phyloP scores from a whole-genome alignment of 2,888 invertebrate species.

The Formica aserva region DNA sequence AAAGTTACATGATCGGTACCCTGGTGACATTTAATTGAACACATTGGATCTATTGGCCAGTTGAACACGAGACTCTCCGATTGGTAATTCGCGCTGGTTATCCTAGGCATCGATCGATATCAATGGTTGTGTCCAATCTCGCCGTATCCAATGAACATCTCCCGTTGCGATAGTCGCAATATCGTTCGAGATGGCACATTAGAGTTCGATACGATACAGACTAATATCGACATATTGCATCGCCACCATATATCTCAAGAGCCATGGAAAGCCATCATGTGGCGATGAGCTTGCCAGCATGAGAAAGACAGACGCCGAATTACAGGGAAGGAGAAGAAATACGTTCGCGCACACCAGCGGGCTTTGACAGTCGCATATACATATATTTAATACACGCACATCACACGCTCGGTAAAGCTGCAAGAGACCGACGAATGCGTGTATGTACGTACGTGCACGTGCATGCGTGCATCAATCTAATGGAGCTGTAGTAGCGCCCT shows the following conservation, averaged over 20 bases:
- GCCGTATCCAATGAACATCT: too few species aligned
- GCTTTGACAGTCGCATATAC: background rate
- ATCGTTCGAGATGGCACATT: too few species aligned
- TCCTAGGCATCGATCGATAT: too few species aligned
- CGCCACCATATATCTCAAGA: background rate
- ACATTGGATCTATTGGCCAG: too few species aligned
- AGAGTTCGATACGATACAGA: background rate
- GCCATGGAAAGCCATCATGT: constrained; percentile 1
- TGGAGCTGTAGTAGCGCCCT: background rate
- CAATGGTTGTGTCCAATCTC: too few species aligned
- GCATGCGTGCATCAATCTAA: background rate
- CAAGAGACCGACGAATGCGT: background rate
- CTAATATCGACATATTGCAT: background rate
- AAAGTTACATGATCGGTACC: too few species aligned
- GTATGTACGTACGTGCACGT: too few species aligned
- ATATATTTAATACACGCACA: background rate
- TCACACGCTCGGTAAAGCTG: background rate
- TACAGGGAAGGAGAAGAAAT: background rate
- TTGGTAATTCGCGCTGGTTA: too few species aligned
- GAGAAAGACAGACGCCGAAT: background rate
- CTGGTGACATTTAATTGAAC: too few species aligned
- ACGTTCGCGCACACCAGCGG: background rate
- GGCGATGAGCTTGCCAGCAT: background rate
- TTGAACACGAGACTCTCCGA: too few species aligned
- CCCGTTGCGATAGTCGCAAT: too few species aligned